These are phyloP conservation scores for Apodemia zela DNA, from an alignment of 2,888 invertebrate genomes.

Conservation along the genomic window DNA sequence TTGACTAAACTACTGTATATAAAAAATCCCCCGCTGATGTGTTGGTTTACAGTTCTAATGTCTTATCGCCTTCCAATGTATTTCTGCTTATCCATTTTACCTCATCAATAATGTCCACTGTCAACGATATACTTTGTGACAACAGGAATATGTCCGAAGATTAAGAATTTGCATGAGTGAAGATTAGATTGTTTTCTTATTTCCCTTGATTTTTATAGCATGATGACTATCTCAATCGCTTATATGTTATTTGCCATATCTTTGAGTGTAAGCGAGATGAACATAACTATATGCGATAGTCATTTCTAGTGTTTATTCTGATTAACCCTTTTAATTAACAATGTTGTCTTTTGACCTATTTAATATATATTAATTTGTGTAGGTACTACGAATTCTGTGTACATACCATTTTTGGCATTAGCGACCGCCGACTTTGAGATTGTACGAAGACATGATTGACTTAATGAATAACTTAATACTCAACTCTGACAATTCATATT, in stretches of 20 bases:
- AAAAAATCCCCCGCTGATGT: conserved; percentile 3
- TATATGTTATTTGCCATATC: background rate
- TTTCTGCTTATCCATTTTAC: conserved; percentile 23
- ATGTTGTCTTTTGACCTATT: background rate
- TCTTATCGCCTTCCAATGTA: conserved; percentile 11
- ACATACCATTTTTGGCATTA: background rate
- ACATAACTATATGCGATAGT: background rate
- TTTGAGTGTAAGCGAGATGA: background rate
- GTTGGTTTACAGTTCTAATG: conserved; percentile 1
- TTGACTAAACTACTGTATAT: background rate
- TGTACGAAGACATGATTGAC: background rate
- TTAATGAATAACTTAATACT: too few species aligned
- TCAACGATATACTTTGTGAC: conserved; percentile 17
- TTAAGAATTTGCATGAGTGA: background rate
- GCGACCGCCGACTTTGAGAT: background rate
- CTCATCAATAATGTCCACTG: conserved; percentile 22
- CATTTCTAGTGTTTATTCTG: background rate
- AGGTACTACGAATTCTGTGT: background rate
- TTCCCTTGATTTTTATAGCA: background rate
- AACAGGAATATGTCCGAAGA: background rate
- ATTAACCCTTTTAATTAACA: background rate
- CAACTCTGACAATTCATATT: background rate
- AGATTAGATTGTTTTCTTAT: background rate
- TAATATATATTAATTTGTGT: background rate
- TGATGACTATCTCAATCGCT: background rate